Percentiles rank a stretch among this genome's conserved stretches.
These are phyloP conservation scores for Zelleria hepariella DNA, from an alignment of 2,888 invertebrate species.

Conservation along the genomic window DNA sequence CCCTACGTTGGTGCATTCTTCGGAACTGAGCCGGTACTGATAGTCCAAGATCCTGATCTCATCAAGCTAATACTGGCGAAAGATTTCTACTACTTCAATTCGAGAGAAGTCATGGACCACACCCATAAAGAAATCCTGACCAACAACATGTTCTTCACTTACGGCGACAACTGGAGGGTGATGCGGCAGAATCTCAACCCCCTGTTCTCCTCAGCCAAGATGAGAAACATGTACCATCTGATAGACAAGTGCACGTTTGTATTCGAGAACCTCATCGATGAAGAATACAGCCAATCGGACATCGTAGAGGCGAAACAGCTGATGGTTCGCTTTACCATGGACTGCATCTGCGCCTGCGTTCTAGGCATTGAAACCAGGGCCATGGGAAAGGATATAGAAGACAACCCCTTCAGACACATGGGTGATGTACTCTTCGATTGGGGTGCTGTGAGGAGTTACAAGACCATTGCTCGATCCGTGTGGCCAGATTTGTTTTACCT, in stretches of 20 bases:
- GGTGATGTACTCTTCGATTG: slow-evolving; percentile 19
- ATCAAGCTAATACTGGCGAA: slow-evolving; percentile 38
- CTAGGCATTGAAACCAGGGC: slow-evolving; percentile 43
- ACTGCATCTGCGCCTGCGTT: slow-evolving; percentile 35
- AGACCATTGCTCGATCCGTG: slow-evolving; percentile 16
- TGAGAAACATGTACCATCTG: slow-evolving; percentile 49
- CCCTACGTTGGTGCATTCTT: slow-evolving; percentile 42
- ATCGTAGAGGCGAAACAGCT: slow-evolving; percentile 26
- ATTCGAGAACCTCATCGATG: slow-evolving; percentile 31
- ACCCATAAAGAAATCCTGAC: slow-evolving; percentile 28
- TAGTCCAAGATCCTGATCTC: slow-evolving; percentile 39
- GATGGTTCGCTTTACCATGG: slow-evolving; percentile 39
- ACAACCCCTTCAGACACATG: slow-evolving; percentile 25
- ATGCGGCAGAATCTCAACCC: slow-evolving; percentile 43
- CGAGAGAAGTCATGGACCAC: slow-evolving; percentile 34
- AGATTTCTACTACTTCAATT: slow-evolving; percentile 46
- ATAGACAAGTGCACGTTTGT: slow-evolving; percentile 28
- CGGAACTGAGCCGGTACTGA: slow-evolving; percentile 42
- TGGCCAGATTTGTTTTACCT: slow-evolving; percentile 31
- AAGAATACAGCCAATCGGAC: slow-evolving; percentile 16
- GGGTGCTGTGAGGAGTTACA: slow-evolving; percentile 17
- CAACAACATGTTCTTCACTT: slow-evolving; percentile 30
- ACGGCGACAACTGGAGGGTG: slow-evolving; percentile 46
- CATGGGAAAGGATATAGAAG: slow-evolving; percentile 16
- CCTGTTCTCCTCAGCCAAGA: slow-evolving; percentile 43